Evolutionary conservation across 2,888 invertebrate genomes (phyloP).

Genomic region (Aricia artaxerxes): DNA sequence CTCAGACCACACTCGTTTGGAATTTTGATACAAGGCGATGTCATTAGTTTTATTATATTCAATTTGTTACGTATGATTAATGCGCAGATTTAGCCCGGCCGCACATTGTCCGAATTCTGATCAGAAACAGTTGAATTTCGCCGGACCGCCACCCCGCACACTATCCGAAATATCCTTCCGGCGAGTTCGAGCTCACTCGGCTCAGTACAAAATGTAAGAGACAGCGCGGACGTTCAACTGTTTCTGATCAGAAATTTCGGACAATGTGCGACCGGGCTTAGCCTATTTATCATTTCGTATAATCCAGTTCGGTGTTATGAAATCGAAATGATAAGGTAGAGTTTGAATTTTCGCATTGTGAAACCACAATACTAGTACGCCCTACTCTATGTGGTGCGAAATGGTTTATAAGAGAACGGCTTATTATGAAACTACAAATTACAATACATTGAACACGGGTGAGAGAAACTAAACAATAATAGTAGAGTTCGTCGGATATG

Average conservation of each 20-base stretch:
- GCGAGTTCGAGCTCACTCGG: no score
- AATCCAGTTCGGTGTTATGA: neutral
- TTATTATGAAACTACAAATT: conserved; percentile 10
- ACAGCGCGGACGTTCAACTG: no score
- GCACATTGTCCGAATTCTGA: no score
- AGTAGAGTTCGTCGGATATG: neutral
- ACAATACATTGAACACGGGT: conserved; percentile 8
- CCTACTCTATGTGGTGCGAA: conserved; percentile 16
- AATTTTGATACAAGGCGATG: neutral
- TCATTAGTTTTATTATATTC: conserved; percentile 9
- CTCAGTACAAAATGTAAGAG: no score
- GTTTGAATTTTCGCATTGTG: conserved; percentile 12
- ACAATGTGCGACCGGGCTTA: no score
- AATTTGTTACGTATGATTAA: conserved; percentile 20
- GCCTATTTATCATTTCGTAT: conserved; percentile 1
- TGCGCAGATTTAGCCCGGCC: neutral
- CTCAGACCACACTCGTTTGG: neutral
- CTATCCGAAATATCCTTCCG: no score
- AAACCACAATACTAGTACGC: neutral
- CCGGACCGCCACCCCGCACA: no score
- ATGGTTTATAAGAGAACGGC: conserved; percentile 14
- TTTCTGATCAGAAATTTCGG: no score
- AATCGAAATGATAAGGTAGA: neutral
- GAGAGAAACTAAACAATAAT: neutral
- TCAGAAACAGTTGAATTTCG: no score